Conservation (phyloP, 2,113 vertebrate genomes). For the Rhabdomys dilectus region DNA sequence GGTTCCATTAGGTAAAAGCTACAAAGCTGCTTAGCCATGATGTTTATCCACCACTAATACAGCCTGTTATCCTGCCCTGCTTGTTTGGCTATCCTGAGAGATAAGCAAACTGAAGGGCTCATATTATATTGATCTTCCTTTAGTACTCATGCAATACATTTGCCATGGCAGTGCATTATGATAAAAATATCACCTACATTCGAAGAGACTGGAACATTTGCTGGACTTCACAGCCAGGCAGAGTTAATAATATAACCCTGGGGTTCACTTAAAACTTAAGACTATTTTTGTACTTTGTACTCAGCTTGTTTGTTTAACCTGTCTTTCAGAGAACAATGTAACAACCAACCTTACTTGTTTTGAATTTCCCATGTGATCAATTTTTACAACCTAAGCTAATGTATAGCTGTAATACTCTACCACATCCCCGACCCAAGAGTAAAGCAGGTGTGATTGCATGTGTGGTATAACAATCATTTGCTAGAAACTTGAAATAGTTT, state of each 20-base stretch:
- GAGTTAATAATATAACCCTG: neutral
- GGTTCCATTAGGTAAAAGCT: neutral
- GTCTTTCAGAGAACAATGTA: neutral
- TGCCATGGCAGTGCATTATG: neutral
- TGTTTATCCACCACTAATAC: neutral
- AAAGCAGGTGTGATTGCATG: neutral
- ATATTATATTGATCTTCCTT: neutral
- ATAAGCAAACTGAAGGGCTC: neutral
- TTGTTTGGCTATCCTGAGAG: neutral
- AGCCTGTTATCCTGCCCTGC: neutral
- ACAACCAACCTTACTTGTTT: neutral
- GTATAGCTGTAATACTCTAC: neutral
- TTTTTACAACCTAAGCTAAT: neutral
- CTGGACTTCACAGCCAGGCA: neutral
- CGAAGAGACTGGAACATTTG: neutral
- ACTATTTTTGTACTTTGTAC: neutral
- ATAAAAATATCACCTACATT: neutral
- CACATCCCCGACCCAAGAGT: neutral
- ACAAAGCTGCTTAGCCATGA: neutral
- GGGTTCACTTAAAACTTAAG: neutral
- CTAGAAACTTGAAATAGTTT: neutral
- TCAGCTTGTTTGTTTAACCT: neutral
- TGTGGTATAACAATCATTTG: neutral
- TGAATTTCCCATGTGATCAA: neutral
- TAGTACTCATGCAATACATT: neutral